Base-by-base conservation (phyloP, 2,888 invertebrate genomes). In the Lithophane semibrunnea region DNA sequence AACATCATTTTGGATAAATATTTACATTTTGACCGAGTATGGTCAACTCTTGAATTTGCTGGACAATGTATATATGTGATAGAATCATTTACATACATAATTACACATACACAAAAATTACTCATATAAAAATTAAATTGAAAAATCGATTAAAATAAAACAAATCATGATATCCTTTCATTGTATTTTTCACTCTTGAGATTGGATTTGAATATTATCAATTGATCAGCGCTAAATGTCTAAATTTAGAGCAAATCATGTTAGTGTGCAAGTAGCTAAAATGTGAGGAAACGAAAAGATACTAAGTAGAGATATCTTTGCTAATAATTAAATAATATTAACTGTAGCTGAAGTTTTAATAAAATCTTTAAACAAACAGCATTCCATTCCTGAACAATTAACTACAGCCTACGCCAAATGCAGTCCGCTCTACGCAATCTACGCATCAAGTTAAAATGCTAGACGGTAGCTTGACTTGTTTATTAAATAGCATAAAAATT, bases 1-100 rank as follows among this genome's bases (percentile, higher is more conserved):
- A 79, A 86, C 79, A 85, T 86, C 83, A 81, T 69, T 80, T 69
- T 78, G 16, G 7, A 77, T 67, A 65, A 52, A 70, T 73, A 84
- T 83, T 79, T 74, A 75, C 64, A 79, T 61, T 13, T 37, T 61
- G 18, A 71, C 44, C 42, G 29, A 37, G 18, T 63, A 56, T 21
- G 42, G 37, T 24, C 61, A 73, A 60, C n/a, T 77, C 13, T 56
- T 37, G 4, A 61, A 60, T 58, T 42, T 52, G 24, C 13, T 72
- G 16, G 56, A 68, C 37, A 82, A 78, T 82, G 74, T 79, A 60
- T 82, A 79, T 75, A 81, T 76, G 78, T 81, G 64, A 80, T 66
- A 68, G 7, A 69, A 75, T 67, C 61, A 79, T 79, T 80, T 80
- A 84, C 61, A 83, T 78, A 86, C 58, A 79, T 80, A 79, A 66